Evolutionary conservation across 1,140 invertebrate genomes (phyloP).

Genomic region (Centruroides vittatus): DNA sequence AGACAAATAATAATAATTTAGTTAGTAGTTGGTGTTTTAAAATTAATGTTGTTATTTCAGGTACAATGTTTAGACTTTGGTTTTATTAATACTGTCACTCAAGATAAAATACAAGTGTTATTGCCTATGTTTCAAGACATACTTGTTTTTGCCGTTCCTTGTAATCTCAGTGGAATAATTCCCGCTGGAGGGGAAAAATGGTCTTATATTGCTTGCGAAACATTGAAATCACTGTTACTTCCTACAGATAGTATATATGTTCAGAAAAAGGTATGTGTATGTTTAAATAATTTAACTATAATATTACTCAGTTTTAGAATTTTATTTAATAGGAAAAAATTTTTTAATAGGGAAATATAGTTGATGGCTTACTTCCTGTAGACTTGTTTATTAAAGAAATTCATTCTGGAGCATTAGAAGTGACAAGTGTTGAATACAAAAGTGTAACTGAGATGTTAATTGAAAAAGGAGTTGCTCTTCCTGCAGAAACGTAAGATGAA

Average conservation of each 20-base stretch:
- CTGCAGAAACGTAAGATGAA: not conserved
- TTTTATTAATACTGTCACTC: not conserved
- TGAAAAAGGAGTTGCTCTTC: constrained; percentile 2
- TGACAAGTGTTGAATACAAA: constrained; percentile 2
- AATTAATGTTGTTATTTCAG: no score
- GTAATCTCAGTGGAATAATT: constrained; percentile 6
- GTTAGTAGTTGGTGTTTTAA: no score
- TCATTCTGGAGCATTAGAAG: constrained; percentile 8
- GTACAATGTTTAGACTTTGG: constrained; percentile 7
- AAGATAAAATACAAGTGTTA: not conserved
- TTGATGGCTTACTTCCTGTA: not conserved
- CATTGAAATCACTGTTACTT: not conserved
- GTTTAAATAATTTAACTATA: no score
- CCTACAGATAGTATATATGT: not conserved
- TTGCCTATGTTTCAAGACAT: not conserved
- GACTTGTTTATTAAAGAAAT: constrained; percentile 8
- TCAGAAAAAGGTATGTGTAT: constrained; percentile 1
- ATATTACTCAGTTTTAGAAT: no score
- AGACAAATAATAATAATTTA: no score
- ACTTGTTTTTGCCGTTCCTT: not conserved
- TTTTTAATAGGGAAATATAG: no score
- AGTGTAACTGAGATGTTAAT: constrained; percentile 3
- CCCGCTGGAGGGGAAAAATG: constrained; percentile 7
- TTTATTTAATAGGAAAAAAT: no score
- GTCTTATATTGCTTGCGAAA: constrained; percentile 3